These are phyloP conservation scores for Drosophila lacicola DNA, from an alignment of 2,888 invertebrate species.

Conservation along the genomic window DNA sequence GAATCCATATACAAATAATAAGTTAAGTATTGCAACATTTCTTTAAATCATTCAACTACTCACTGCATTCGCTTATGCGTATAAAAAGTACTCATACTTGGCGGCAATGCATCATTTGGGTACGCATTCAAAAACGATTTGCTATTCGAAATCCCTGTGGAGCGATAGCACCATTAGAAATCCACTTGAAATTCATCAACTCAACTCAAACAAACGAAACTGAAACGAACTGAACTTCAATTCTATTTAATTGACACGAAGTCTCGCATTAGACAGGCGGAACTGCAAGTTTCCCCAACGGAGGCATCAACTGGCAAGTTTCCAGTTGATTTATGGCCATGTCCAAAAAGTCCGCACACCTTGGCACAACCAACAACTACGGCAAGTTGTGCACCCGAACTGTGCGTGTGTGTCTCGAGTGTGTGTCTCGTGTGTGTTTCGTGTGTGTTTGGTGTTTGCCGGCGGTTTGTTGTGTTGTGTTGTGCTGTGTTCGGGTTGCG, in stretches of 20 bases:
- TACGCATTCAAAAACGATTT: slow-evolving; percentile 18
- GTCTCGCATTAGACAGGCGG: slow-evolving; percentile 55
- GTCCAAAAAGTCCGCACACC: slow-evolving; percentile 69
- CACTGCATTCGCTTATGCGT: not conserved
- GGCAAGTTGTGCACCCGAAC: not conserved
- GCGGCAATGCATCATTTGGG: slow-evolving; percentile 1
- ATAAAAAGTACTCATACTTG: slow-evolving; percentile 4
- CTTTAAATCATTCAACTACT: not conserved
- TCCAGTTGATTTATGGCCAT: slow-evolving; percentile 70
- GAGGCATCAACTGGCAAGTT: slow-evolving; percentile 42
- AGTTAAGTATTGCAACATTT: no score
- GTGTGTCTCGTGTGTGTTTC: not conserved
- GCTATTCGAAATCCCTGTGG: slow-evolving; percentile 28
- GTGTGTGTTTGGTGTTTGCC: slow-evolving; percentile 34
- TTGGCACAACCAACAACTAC: slow-evolving; percentile 19
- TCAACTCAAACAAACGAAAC: slow-evolving; percentile 5
- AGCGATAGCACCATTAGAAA: slow-evolving; percentile 16
- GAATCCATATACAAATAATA: no score
- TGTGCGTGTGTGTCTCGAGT: not conserved
- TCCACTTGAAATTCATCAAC: slow-evolving; percentile 33
- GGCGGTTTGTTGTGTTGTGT: slow-evolving; percentile 21
- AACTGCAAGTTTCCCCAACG: slow-evolving; percentile 54
- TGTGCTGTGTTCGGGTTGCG: not conserved
- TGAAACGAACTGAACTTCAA: slow-evolving; percentile 18
- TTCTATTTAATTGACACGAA: slow-evolving; percentile 57